phyloP scores from a whole-genome alignment of 1,140 invertebrate genomes.

The Scylla paramamosain region DNA sequence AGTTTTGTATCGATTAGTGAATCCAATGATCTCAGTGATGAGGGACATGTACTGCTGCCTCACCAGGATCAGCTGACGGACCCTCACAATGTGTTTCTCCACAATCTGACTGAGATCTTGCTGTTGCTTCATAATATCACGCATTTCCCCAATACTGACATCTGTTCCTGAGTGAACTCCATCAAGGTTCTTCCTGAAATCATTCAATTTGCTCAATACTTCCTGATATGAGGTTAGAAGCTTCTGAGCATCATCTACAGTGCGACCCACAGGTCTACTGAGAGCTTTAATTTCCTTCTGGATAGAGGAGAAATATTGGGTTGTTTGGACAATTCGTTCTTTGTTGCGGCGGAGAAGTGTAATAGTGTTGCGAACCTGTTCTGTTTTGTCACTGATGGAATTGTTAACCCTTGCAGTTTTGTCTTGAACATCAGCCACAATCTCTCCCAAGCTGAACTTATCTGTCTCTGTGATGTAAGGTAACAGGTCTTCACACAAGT shows the following conservation, averaged over 20 bases:
- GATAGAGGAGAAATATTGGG: constrained; percentile 89
- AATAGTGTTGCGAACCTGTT: constrained; percentile 87
- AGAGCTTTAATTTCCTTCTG: constrained; percentile 91
- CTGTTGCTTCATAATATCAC: constrained; percentile 89
- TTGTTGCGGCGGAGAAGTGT: constrained; percentile 89
- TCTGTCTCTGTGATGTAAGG: constrained; percentile 92
- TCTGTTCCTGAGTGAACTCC: constrained; percentile 85
- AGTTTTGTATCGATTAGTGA: constrained; percentile 92
- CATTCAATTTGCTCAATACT: constrained; percentile 89
- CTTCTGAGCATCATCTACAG: constrained; percentile 83
- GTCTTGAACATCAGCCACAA: constrained; percentile 88
- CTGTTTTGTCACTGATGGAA: constrained; percentile 88
- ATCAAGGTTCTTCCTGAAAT: constrained; percentile 89
- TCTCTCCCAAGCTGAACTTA: constrained; percentile 89
- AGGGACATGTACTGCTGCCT: constrained; percentile 93
- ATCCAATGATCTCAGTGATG: constrained; percentile 91
- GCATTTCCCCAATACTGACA: constrained; percentile 87
- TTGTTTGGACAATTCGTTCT: constrained; percentile 88
- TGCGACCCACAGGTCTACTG: constrained; percentile 91
- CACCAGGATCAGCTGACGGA: constrained; percentile 87
- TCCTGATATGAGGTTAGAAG: constrained; percentile 88
- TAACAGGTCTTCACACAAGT: constrained; percentile 89
- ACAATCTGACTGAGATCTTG: constrained; percentile 90
- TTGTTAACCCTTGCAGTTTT: constrained; percentile 87
- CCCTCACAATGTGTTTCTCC: constrained; percentile 88